Evolutionary conservation across 2,113 vertebrate genomes (phyloP).

Genomic region (Oostethus manadensis): DNA sequence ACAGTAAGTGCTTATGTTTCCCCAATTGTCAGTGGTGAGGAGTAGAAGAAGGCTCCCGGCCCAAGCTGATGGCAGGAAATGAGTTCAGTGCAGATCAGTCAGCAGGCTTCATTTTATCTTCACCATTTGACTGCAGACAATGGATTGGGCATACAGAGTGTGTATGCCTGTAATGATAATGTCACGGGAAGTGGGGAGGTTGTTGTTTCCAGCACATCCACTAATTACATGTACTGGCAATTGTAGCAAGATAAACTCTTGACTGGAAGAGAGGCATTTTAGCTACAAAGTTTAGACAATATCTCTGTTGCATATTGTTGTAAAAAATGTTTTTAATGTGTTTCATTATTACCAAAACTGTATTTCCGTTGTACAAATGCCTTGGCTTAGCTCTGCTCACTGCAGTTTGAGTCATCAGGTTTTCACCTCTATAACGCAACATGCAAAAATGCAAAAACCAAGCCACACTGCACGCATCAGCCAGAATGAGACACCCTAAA

Average conservation of each 20-base stretch:
- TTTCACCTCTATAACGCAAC: too few relatives aligned
- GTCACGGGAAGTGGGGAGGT: neutral
- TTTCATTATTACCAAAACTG: too few relatives aligned
- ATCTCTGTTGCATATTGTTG: too few relatives aligned
- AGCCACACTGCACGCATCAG: too few relatives aligned
- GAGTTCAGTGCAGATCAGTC: constrained; percentile 33
- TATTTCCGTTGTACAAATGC: too few relatives aligned
- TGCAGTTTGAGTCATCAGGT: too few relatives aligned
- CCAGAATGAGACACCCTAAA: too few relatives aligned
- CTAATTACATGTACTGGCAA: neutral
- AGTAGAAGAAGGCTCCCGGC: constrained; percentile 33
- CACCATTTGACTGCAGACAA: constrained; percentile 5
- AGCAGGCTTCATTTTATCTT: constrained; percentile 13
- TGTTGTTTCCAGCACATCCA: neutral
- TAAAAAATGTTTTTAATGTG: too few relatives aligned
- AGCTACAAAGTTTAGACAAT: too few relatives aligned
- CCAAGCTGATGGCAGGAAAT: constrained; percentile 39
- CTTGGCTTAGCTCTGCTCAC: too few relatives aligned
- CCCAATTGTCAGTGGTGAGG: constrained; percentile 40
- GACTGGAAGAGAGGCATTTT: neutral
- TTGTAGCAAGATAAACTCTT: neutral
- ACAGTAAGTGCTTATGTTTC: constrained; percentile 62
- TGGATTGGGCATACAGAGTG: neutral
- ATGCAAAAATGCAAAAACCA: too few relatives aligned
- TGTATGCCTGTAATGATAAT: neutral